phyloP scores from a whole-genome alignment of 1,140 invertebrate species.

The Pygmarrhopalites habei region DNA sequence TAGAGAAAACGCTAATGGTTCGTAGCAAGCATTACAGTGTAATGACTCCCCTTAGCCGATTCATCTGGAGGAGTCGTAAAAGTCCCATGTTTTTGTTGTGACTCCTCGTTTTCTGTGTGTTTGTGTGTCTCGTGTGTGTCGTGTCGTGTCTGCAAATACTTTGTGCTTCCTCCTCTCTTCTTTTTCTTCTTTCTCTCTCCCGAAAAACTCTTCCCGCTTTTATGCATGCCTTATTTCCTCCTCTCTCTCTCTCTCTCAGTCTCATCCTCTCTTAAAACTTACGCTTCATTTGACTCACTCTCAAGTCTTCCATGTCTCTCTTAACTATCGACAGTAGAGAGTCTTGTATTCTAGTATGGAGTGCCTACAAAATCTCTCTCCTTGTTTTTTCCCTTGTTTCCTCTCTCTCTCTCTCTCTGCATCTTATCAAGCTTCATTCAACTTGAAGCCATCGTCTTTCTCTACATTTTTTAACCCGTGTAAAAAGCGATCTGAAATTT shows the following conservation, averaged over 20 bases:
- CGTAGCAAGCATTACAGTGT: constrained; percentile 21
- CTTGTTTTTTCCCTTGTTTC: too few relatives aligned
- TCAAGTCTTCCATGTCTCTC: neutral
- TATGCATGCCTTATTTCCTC: constrained; percentile 17
- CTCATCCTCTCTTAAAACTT: constrained; percentile 8
- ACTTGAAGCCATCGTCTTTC: neutral
- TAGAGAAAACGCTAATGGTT: constrained; percentile 29
- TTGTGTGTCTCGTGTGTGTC: too few relatives aligned
- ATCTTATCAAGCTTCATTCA: neutral
- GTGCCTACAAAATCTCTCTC: too few relatives aligned
- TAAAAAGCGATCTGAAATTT: too few relatives aligned
- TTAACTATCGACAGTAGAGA: neutral
- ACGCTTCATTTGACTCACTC: constrained; percentile 20
- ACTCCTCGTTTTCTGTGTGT: neutral
- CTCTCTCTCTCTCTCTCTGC: neutral
- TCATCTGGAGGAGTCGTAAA: constrained; percentile 8
- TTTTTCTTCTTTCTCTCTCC: too few relatives aligned
- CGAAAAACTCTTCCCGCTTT: constrained; percentile 10
- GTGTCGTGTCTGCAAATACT: too few relatives aligned
- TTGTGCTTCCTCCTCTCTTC: neutral
- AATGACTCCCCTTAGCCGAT: constrained; percentile 19
- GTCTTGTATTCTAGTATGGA: neutral
- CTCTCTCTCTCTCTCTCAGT: constrained; percentile 5
- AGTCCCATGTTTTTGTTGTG: constrained; percentile 16
- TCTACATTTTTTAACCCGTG: neutral